Evolutionary conservation across 2,797 vertebrate species (phyloP).

Genomic region (Sebastes jordani): DNA sequence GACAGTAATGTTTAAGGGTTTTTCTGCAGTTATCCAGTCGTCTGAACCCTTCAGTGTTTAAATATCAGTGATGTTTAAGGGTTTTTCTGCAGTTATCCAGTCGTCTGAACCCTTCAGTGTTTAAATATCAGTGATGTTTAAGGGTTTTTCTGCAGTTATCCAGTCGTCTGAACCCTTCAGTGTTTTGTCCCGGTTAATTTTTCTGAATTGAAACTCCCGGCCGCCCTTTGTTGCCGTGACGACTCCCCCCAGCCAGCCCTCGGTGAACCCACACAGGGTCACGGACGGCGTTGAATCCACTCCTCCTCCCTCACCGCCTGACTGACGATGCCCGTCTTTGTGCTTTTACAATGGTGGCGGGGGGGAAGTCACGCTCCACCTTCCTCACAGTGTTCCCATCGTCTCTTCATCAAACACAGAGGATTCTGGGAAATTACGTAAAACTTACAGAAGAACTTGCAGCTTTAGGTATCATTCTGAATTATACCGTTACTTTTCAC

Average conservation of each 20-base stretch:
- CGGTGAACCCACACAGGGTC: slow-evolving; percentile 1
- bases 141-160: too few species aligned
- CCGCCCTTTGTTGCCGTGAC: neutral
- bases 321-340: slow-evolving; percentile 9
- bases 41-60: too few species aligned
- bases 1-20: too few species aligned
- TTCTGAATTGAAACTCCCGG: neutral
- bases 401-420: neutral
- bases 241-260: neutral
- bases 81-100: too few species aligned
- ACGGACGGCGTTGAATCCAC: neutral
- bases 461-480: too few species aligned
- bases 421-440: neutral
- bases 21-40: too few species aligned
- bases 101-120: too few species aligned
- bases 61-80: too few species aligned
- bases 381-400: slow-evolving; percentile 5
- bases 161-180: too few species aligned
- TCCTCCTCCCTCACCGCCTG: neutral
- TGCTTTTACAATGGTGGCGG: neutral
- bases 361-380: neutral
- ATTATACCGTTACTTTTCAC: too few species aligned
- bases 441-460: too few species aligned
- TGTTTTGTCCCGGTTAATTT: neutral
- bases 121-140: too few species aligned